A percentile compares a stretch with the other conserved stretches of the same genome.
These are phyloP conservation scores for Leptosomus discolor DNA, from an alignment of 2,113 vertebrate genomes.

Conservation along the genomic window DNA sequence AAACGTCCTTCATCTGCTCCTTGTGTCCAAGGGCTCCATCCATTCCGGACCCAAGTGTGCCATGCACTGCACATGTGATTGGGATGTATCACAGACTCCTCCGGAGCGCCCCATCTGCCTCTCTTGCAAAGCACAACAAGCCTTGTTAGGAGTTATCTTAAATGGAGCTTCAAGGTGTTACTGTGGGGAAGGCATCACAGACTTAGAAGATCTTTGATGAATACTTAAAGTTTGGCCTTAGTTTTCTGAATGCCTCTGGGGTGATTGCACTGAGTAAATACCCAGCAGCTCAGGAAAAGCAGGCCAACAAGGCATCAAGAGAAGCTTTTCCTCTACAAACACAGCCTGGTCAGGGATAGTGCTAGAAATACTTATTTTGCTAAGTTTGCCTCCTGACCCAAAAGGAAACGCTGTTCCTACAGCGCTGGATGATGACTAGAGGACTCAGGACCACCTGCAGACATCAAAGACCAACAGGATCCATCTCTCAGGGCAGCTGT, in stretches of 20 bases:
- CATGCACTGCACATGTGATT: fast-evolving
- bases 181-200: neutral
- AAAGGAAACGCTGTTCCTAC: neutral
- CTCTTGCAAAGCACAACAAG: neutral
- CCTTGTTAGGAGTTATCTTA: neutral
- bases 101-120: fast-evolving
- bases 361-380: neutral
- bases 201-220: neutral
- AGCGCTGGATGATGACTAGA: neutral
- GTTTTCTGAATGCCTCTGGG: neutral
- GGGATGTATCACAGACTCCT: neutral
- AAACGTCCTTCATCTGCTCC: neutral
- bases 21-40: neutral
- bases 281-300: neutral
- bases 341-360: neutral
- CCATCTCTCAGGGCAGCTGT: neutral
- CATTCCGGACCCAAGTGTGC: fast-evolving
- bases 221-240: neutral
- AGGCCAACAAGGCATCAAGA: neutral
- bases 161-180: neutral
- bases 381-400: neutral
- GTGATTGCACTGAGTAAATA: neutral
- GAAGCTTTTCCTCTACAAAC: neutral
- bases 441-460: neutral
- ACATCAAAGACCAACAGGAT: neutral